Evolutionary conservation across 2,797 vertebrate species (phyloP).

Genomic region (Scyliorhinus canicula): DNA sequence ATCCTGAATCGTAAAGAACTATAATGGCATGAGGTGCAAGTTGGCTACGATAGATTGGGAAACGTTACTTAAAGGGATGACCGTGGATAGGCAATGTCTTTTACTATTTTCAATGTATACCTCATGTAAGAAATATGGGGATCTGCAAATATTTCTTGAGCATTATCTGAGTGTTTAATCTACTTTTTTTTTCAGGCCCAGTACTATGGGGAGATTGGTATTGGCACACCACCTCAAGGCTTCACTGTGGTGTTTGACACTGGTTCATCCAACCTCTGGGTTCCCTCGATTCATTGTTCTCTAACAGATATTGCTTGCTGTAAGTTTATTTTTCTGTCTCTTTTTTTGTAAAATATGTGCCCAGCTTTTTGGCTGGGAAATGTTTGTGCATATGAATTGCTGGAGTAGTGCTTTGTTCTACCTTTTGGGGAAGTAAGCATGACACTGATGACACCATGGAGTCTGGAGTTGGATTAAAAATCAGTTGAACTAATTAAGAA

Average conservation of each 20-base stretch:
- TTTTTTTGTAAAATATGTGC: too few relatives aligned
- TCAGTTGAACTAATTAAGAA: background rate
- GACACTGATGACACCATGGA: background rate
- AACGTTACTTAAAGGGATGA: too few relatives aligned
- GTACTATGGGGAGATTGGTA: slow-evolving; percentile 78
- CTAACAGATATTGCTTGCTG: slow-evolving; percentile 76
- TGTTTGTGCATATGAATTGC: background rate
- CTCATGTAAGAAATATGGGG: background rate
- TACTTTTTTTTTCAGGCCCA: slow-evolving; percentile 58
- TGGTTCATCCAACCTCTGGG: slow-evolving; percentile 94
- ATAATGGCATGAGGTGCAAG: too few relatives aligned
- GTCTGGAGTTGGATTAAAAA: background rate
- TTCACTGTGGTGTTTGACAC: slow-evolving; percentile 97
- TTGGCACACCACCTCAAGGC: slow-evolving; percentile 71
- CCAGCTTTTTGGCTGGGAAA: background rate
- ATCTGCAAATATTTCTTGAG: background rate
- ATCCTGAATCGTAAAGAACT: too few relatives aligned
- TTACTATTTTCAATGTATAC: background rate
- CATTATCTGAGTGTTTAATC: background rate
- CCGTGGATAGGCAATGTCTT: too few relatives aligned
- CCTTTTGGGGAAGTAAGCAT: background rate
- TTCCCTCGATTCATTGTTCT: slow-evolving; percentile 80
- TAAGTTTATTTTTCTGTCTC: slow-evolving; percentile 58
- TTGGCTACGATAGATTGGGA: too few relatives aligned
- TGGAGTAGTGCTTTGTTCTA: background rate